Evolutionary conservation across 2,797 vertebrate species (phyloP), one percentile per base, ranked within the genome.

Genomic region (Carcharodon carcharias): DNA sequence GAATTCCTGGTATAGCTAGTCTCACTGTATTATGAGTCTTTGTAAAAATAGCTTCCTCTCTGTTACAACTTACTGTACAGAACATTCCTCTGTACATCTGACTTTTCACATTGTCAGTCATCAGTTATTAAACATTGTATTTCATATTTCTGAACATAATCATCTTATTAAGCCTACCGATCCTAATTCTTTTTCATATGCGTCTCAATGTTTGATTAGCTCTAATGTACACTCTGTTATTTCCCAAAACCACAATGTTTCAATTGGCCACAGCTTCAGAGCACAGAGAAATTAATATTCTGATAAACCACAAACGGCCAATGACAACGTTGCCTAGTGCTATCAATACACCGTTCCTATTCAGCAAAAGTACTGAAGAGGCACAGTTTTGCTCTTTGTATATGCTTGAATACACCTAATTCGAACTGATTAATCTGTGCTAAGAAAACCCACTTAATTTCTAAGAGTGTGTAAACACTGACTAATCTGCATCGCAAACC

Each of bases 261-360:
- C 65, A 95, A 67, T 67, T 94, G 92, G n/a, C 92, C n/a, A 94
- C 21, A 31, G 26, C 40, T 67, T 71, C 65, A 71, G 65, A 94
- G 93, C 65, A 95, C 6, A 54, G 40, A 71, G 65, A 69, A 61
- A 61, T 91, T 61, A 61, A 91, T 61, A 9, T 61, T 50, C 45
- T 40, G 45, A 71, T 71, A 71, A 95, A 95, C 65, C 67, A 71
- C 45, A 69, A 95, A 71, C 11, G 9, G 56, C 61, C 56, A 40
- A 71, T 71, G 67, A 73, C 23, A 95, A 92, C 40, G 28, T 54
- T 95, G 69, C 45, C 45, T 45, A 54, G 26, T 95, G 65, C 93
- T 54, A 95, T 67, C 65, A 95, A 71, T 45, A 26, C 54, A 88
- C 3, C 18, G 11, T 23, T 67, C 61, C 16, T 45, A 67, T 45